Evolutionary conservation across 2,113 vertebrate species (phyloP), one percentile per base, ranked within the genome.

Genomic region (Istiophorus platypterus): DNA sequence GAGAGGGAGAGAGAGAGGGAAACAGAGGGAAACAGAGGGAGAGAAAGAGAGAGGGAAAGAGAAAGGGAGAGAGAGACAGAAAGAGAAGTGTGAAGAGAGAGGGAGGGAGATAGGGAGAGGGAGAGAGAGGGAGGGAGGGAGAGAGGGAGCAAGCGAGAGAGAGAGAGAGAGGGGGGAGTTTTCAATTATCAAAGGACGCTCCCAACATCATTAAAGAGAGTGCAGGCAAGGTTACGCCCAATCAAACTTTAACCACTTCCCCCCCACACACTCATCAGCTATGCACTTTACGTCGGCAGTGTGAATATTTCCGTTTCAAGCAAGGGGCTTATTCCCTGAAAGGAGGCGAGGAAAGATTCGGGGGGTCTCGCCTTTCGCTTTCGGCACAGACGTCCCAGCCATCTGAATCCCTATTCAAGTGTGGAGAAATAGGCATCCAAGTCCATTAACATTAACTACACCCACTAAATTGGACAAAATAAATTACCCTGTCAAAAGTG

Each of bases 251-350:
- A 81, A 90, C 70, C 72, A 74, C 81, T 56, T 67, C 56, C 72
- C 82, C 62, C 85, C 61, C 67, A 71, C 67, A 73, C 61, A 39
- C 80, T 82, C 72, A 83, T 87, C 84, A 74, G 47, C 29, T 18
- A 89, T 84, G 83, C 86, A 80, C 87, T 91, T 88, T 85, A 70
- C 41, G 64, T 78, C 22, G 0, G 68, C 72, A 22, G 75, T 71
- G 68, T 70, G 86, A 90, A 87, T 76, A 87, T 86, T 91, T 88
- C 84, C 75, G 85, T 89, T 80, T 85, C 75, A 85, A 88, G 72
- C 62, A 37, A 81, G 66, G 47, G 61, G 41, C 5, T 78, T 58
- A 74, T 77, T 89, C 56, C 45, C 71, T 77, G 58, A 76, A 78
- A 83, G 63, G 72, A 64, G 51, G 26, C n/a, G 39, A 79, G 63